These are phyloP conservation scores for Sorex maritimensis DNA, from an alignment of 2,797 vertebrate species.

Conservation along the genomic window DNA sequence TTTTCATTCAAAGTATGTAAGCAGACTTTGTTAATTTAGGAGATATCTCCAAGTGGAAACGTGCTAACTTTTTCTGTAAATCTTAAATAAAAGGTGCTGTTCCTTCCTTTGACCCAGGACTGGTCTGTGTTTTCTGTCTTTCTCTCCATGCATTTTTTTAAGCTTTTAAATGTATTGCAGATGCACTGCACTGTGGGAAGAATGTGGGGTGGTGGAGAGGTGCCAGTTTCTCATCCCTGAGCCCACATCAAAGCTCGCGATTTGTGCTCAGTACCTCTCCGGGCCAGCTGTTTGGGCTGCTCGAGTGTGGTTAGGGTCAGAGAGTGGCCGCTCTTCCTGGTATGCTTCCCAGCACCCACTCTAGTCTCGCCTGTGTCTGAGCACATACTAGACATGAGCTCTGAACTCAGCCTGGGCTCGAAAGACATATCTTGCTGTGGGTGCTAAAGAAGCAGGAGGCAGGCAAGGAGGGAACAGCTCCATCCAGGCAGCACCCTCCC, in stretches of 20 bases:
- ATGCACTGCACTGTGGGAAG: neutral
- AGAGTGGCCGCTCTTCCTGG: neutral
- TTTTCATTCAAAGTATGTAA: conserved; percentile 79
- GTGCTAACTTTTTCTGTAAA: conserved; percentile 86
- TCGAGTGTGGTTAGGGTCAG: neutral
- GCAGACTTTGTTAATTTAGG: conserved; percentile 83
- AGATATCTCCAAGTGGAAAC: conserved; percentile 77
- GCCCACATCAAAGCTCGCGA: neutral
- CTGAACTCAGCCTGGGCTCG: neutral
- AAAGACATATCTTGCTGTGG: neutral
- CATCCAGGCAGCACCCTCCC: too few species aligned
- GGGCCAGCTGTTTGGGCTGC: conserved; percentile 4
- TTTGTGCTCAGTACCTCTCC: neutral
- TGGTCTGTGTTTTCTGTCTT: conserved; percentile 88
- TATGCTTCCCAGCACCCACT: neutral
- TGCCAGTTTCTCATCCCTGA: neutral
- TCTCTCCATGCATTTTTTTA: conserved; percentile 65
- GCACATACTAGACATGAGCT: neutral
- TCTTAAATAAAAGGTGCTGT: conserved; percentile 88
- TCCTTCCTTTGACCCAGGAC: conserved; percentile 84
- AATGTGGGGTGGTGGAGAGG: conserved; percentile 49
- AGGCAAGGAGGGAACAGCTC: neutral
- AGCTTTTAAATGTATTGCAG: conserved; percentile 21
- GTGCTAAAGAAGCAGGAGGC: neutral
- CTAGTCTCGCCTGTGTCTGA: neutral